Evolutionary conservation across 2,888 invertebrate genomes (phyloP).

Genomic region (Ditula angustiorana): DNA sequence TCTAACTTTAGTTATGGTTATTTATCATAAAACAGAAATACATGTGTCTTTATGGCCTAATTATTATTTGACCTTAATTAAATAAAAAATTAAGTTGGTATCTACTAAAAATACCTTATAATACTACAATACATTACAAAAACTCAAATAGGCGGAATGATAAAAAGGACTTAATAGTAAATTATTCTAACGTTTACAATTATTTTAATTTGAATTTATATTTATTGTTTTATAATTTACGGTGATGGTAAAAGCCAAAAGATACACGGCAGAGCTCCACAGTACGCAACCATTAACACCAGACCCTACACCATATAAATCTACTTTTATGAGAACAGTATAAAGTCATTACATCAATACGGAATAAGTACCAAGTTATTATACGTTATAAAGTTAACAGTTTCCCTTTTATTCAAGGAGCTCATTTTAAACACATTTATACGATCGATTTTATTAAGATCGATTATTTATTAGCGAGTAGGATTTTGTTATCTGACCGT

Average conservation of each 20-base stretch:
- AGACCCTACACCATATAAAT: slow-evolving; percentile 44
- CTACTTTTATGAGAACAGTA: slow-evolving; percentile 34
- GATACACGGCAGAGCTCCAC: slow-evolving; percentile 55
- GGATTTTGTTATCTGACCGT: neutral
- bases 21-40: too few relatives aligned
- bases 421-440: slow-evolving; percentile 2
- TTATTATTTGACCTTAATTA: too few relatives aligned
- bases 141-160: too few relatives aligned
- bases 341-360: slow-evolving; percentile 26
- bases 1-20: too few relatives aligned
- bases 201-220: too few relatives aligned
- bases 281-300: slow-evolving; percentile 45
- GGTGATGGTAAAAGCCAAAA: neutral
- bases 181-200: too few relatives aligned
- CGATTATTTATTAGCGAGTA: neutral
- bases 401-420: slow-evolving; percentile 8
- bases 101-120: too few relatives aligned
- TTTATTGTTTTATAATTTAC: too few relatives aligned
- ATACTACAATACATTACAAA: too few relatives aligned
- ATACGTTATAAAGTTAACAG: slow-evolving; percentile 23
- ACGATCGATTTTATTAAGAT: neutral
- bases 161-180: neutral
- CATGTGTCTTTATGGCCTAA: too few relatives aligned
- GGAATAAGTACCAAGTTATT: slow-evolving; percentile 21
- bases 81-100: too few relatives aligned